Evolutionary conservation across 2,888 invertebrate genomes (phyloP).

Genomic region (Dysmachus trigonus): DNA sequence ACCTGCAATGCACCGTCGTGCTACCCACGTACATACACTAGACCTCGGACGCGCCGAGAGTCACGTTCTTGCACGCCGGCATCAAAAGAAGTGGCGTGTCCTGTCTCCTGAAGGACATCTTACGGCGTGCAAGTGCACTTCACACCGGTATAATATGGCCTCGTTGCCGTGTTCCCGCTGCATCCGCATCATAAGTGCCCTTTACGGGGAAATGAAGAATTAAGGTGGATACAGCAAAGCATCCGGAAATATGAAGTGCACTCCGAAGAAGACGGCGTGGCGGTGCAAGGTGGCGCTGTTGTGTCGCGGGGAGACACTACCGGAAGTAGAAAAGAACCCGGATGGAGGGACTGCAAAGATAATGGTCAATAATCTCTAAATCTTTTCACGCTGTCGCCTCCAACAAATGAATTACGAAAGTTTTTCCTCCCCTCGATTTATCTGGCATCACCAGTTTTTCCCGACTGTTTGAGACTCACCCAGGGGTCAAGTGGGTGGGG

Average conservation of each 20-base stretch:
- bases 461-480: neutral
- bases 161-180: neutral
- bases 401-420: neutral
- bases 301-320: too few species aligned
- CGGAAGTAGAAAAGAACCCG: too few species aligned
- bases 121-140: neutral
- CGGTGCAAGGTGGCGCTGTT: too few species aligned
- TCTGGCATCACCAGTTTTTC: neutral
- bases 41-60: neutral
- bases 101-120: conserved; percentile 23
- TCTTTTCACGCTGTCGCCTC: neutral
- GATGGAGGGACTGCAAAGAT: neutral
- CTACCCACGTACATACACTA: too few species aligned
- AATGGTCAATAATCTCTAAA: neutral
- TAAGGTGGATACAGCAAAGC: neutral
- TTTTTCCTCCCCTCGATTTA: neutral
- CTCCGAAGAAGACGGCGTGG: neutral
- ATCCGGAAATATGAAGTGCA: conserved; percentile 4
- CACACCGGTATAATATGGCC: neutral
- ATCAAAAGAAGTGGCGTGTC: conserved; percentile 19
- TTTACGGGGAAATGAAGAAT: neutral
- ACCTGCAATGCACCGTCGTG: neutral
- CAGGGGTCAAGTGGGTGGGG: neutral
- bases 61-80: neutral
- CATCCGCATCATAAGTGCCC: neutral